phyloP scores from a whole-genome alignment of 2,113 vertebrate species.

The Diphyllodes magnificus region DNA sequence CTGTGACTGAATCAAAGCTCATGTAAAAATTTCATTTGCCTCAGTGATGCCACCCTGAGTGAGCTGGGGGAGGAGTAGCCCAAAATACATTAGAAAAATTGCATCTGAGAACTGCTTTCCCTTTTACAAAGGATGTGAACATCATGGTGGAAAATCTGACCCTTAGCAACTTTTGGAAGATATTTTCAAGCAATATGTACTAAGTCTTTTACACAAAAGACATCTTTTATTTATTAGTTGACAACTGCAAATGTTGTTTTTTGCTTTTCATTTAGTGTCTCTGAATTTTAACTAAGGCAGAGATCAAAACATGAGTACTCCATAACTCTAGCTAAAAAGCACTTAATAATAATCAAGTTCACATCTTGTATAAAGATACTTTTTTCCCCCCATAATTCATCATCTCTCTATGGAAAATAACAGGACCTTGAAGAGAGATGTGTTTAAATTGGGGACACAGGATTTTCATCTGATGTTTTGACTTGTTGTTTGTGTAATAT shows the following conservation, averaged over 20 bases:
- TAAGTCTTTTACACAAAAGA: neutral
- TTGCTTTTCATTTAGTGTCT: neutral
- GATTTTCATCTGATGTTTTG: neutral
- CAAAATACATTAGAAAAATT: neutral
- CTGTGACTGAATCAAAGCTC: neutral
- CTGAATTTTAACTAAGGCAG: slow-evolving; percentile 34
- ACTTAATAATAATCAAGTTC: neutral
- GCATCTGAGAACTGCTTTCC: neutral
- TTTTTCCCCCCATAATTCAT: neutral
- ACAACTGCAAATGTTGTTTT: neutral
- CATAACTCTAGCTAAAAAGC: neutral
- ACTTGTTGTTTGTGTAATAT: neutral
- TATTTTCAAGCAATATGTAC: neutral
- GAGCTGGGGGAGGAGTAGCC: neutral
- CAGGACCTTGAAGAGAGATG: neutral
- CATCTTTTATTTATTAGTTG: neutral
- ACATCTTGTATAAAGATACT: neutral
- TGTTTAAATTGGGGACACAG: neutral
- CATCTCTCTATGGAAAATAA: neutral
- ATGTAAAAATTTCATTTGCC: neutral
- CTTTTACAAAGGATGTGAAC: neutral
- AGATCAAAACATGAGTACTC: neutral
- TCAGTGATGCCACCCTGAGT: neutral
- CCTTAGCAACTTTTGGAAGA: neutral
- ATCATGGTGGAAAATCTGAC: neutral